Evolutionary conservation across 2,888 invertebrate species (phyloP).

Genomic region (Cristatella mucedo): DNA sequence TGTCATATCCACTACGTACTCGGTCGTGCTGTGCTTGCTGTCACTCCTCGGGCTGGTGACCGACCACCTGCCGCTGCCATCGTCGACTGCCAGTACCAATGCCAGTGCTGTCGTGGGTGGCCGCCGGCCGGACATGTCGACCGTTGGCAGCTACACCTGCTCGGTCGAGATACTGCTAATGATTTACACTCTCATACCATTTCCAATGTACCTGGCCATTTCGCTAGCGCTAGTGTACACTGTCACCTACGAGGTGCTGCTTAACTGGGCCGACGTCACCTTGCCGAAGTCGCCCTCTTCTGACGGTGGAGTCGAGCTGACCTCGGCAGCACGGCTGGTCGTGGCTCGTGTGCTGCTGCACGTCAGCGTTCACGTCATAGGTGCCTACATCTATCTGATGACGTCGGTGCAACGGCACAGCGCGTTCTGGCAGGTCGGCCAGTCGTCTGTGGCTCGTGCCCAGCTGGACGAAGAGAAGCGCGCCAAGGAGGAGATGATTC

Average conservation of each 20-base stretch:
- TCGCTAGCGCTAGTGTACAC: slow-evolving; percentile 65
- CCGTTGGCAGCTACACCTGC: slow-evolving; percentile 31
- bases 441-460: slow-evolving; percentile 69
- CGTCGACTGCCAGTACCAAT: no score
- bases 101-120: no score
- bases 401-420: slow-evolving; percentile 68
- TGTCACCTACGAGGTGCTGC: slow-evolving; percentile 63
- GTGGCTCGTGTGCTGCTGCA: slow-evolving; percentile 56
- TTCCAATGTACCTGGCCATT: slow-evolving; percentile 71
- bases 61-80: slow-evolving; percentile 17
- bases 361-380: slow-evolving; percentile 73
- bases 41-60: slow-evolving; percentile 23
- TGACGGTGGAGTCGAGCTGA: no score
- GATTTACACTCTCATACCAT: slow-evolving; percentile 79
- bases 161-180: slow-evolving; percentile 65
- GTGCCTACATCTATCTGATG: slow-evolving; percentile 81
- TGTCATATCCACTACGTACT: slow-evolving; percentile 51
- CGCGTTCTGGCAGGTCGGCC: slow-evolving; percentile 87
- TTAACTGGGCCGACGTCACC: not conserved
- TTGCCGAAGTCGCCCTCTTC: slow-evolving; percentile 1
- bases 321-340: slow-evolving; percentile 19
- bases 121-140: slow-evolving; percentile 28
- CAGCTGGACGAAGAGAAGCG: slow-evolving; percentile 84
- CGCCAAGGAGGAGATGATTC: slow-evolving; percentile 80
- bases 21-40: slow-evolving; percentile 31